Evolutionary conservation across 2,113 vertebrate genomes (phyloP).

Genomic region (Camelus dromedarius): DNA sequence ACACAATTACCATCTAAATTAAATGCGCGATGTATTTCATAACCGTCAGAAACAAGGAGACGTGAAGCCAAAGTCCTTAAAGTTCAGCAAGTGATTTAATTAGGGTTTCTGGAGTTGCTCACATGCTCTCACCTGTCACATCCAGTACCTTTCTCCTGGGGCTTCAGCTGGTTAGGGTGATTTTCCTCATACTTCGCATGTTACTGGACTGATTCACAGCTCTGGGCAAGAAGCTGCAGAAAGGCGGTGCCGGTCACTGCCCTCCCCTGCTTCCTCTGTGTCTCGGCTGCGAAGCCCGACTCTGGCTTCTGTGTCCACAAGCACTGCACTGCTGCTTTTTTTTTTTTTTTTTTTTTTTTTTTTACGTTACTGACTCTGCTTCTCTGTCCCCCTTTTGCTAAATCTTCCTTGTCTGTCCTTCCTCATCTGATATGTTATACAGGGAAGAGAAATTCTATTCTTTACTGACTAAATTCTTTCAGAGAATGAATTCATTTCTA

Average conservation of each 20-base stretch:
- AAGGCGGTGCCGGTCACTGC: not conserved
- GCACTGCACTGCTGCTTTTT: not conserved
- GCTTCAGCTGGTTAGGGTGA: not conserved
- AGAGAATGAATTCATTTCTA: not conserved
- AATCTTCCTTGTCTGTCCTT: not conserved
- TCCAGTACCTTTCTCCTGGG: conserved; percentile 2
- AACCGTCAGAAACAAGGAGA: not conserved
- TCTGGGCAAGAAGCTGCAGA: not conserved
- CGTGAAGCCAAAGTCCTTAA: not conserved
- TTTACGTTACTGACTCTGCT: not conserved
- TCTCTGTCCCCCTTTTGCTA: not conserved
- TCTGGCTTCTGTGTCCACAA: not conserved
- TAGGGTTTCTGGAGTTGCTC: conserved; percentile 31
- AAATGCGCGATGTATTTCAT: not conserved
- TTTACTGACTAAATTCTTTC: not conserved
- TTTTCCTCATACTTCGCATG: conserved; percentile 10
- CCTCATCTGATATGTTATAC: not conserved
- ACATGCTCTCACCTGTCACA: not conserved
- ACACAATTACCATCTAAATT: not conserved
- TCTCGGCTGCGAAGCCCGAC: not conserved
- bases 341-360: not conserved
- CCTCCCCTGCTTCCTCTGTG: not conserved
- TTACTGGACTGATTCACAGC: not conserved
- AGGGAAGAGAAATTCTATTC: not conserved
- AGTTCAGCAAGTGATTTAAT: conserved; percentile 33